A percentile compares a stretch with the other conserved stretches of the same genome.
Conservation (phyloP, 2,797 vertebrate species). For the Cygnus olor region DNA sequence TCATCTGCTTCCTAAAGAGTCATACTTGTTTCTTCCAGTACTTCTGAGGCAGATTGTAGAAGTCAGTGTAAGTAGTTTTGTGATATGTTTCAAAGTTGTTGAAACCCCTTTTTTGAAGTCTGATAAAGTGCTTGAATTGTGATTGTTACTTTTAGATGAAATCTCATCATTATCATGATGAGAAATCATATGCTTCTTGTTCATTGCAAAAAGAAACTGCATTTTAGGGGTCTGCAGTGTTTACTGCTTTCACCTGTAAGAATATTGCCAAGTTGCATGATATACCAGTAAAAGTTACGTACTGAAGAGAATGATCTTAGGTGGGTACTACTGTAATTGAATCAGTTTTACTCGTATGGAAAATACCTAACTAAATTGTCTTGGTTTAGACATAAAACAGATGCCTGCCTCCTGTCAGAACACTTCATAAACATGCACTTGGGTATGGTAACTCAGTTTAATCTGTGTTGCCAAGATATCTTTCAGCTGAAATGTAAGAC, state of each 20-base stretch:
- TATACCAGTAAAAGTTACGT: neutral
- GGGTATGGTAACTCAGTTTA: neutral
- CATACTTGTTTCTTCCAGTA: neutral
- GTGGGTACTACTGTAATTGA: neutral
- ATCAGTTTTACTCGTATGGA: neutral
- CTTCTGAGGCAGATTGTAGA: conserved; percentile 2
- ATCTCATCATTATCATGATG: neutral
- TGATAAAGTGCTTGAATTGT: neutral
- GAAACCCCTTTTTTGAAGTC: neutral
- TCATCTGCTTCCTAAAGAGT: conserved; percentile 4
- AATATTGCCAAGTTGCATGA: neutral
- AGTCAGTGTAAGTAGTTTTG: neutral
- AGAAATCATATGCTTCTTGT: neutral
- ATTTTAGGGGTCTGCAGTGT: neutral
- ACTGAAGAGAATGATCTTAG: neutral
- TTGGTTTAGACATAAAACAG: neutral
- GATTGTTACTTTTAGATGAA: neutral
- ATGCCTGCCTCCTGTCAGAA: neutral
- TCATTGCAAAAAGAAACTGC: neutral
- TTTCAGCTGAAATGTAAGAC: neutral
- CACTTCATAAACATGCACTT: neutral
- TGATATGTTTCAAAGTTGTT: neutral
- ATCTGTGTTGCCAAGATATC: neutral
- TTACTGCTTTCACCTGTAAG: neutral
- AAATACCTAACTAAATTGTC: neutral